These are phyloP conservation scores for Rhinoptilus africanus DNA, from an alignment of 2,113 vertebrate species.

Conservation along the genomic window DNA sequence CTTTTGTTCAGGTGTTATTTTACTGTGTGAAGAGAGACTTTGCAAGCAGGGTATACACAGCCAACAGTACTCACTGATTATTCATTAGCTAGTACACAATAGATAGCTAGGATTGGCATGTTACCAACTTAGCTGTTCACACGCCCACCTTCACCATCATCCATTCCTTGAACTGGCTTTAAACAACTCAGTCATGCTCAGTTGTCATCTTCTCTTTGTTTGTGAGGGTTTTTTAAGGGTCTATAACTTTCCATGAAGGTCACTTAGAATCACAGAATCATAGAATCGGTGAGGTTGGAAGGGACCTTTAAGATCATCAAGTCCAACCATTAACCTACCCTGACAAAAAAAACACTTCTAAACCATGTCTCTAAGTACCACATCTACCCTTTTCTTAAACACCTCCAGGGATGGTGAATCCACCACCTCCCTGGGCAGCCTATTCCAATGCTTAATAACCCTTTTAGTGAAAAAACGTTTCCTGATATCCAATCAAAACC, in stretches of 20 bases:
- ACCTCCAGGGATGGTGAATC: too few species aligned
- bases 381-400: too few species aligned
- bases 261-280: too few species aligned
- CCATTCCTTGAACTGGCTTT: background rate
- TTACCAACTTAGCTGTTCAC: background rate
- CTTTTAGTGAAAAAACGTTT: too few species aligned
- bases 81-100: background rate
- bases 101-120: background rate
- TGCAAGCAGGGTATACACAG: background rate
- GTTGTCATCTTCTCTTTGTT: background rate
- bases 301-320: too few species aligned
- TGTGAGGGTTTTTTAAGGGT: background rate
- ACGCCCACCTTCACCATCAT: background rate
- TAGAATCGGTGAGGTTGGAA: too few species aligned
- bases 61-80: background rate
- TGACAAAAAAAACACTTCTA: too few species aligned
- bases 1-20: background rate
- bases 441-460: too few species aligned
- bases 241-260: background rate
- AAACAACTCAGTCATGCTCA: background rate
- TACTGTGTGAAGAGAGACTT: background rate
- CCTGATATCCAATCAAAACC: too few species aligned
- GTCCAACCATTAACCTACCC: too few species aligned
- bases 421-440: too few species aligned
- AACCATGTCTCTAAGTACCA: too few species aligned